These are phyloP conservation scores for Drosophila merina DNA, from an alignment of 2,888 invertebrate genomes.

Conservation along the genomic window DNA sequence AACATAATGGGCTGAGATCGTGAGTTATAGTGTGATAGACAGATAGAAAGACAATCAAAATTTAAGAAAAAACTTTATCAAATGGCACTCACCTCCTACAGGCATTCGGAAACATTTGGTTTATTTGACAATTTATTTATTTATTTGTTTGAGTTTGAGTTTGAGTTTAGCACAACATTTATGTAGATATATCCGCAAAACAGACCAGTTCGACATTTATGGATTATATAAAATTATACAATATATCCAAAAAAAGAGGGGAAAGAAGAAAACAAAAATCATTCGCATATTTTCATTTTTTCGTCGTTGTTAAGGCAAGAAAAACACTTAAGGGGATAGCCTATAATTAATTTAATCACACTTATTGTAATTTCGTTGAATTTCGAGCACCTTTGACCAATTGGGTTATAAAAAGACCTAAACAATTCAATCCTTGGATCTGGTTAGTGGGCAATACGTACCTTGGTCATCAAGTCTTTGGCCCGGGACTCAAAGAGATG, in stretches of 20 bases:
- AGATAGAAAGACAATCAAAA: conserved; percentile 50
- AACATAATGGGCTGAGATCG: conserved; percentile 35
- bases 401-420: conserved; percentile 4
- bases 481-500: conserved; percentile 98
- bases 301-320: conserved; percentile 51
- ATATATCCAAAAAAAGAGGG: conserved; percentile 55
- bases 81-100: conserved; percentile 81
- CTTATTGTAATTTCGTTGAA: conserved; percentile 29
- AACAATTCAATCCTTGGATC: neutral
- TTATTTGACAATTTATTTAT: conserved; percentile 43
- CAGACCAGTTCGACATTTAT: conserved; percentile 67
- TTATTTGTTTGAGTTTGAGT: conserved; percentile 47
- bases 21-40: conserved; percentile 30
- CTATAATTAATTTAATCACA: conserved; percentile 45
- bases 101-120: conserved; percentile 60
- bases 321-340: conserved; percentile 33
- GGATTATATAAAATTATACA: conserved; percentile 48
- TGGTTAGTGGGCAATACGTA: conserved; percentile 83
- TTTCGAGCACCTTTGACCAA: conserved; percentile 45
- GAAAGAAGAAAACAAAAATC: conserved; percentile 72
- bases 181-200: conserved; percentile 72
- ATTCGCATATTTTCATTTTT: conserved; percentile 53
- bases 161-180: conserved; percentile 71
- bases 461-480: conserved; percentile 97
- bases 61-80: conserved; percentile 48